Base-by-base conservation (phyloP, 23 tunicate species). In the Diplosoma virens region DNA sequence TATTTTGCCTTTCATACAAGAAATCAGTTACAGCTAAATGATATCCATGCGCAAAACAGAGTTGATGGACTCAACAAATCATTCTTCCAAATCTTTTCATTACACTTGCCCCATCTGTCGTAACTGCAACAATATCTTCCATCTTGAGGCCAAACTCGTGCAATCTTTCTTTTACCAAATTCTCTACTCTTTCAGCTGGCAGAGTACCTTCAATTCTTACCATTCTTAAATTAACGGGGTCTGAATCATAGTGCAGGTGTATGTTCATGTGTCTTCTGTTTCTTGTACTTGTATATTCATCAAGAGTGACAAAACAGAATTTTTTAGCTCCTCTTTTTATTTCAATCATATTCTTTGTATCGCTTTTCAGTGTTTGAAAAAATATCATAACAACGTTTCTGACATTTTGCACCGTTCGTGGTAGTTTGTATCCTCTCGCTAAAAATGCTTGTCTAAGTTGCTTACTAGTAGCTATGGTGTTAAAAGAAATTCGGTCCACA, bases 81-180 rank as follows among this genome's bases (percentile, higher is more conserved):
- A 81, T 69, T 70, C 85, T 82, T 73, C 87, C 87, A 74, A 74
- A 82, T 34, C 86, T 81, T 56, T 73, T 72, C 80, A 81, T 81
- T 37, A 82, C 87, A 73, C 81, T 73, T 73, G 81, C 87, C 61
- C 87, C 87, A 82, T 73, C 81, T 82, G 80, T 82, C 59, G 81
- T 73, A 54, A 80, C 79, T 82, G 87, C 87, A 58, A 82, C 87
- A 82, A 82, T 82, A 26, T 82, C 60, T 30, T 82, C 73, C 34
- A 59, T 63, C 65, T 75, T 54, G 37, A 81, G 77, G 53, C 85
- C 81, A 73, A 73, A 82, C 59, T 82, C 48, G 4, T 73, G 61
- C 81, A 82, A 73, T 82, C 87, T 82, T 71, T 81, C 79, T 73
- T 73, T 64, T 56, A 73, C 87, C 73, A 82, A 82, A 82, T 70